Evolutionary conservation across 2,113 vertebrate species (phyloP), one percentile per base, ranked within the genome.

Genomic region (Psephotus haematonotus): DNA sequence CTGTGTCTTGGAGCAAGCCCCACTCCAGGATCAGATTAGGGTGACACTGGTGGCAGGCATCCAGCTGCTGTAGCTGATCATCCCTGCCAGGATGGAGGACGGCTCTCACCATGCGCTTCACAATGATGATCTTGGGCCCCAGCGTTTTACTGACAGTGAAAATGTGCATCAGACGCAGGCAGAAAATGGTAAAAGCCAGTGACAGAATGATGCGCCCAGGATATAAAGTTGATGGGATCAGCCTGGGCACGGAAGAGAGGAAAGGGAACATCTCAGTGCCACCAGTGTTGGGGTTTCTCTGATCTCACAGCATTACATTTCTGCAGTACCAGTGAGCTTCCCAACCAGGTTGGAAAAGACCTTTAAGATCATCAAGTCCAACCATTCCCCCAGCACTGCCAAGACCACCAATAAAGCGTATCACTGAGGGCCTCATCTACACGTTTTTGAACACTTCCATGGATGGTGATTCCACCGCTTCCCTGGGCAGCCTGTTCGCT

Each of bases 101-200:
- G 19, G 13, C 50, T 88, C 98, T 98, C 90, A 99, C 99, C 99
- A 99, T 99, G 88, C 97, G 98, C 96, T 97, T 99, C 95, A 99
- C 98, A 4, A 99, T 99, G 97, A 99, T 99, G 62, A 99, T 99
- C 98, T 99, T 99, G 86, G 99, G 99, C 75, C 99, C 99, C 93
- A 99, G 98, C 0, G 98, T 99, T 96, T 97, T 98, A 62, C 99
- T 99, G 97, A 99, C 97, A 1, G 98, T 99, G 93, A 99, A 99
- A 68, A 99, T 99, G 92, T 99, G 99, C 99, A 99, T 99, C 89
- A 99, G 98, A 17, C 99, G 98, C 52, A 99, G 98, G 91, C 99
- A 99, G 98, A 99, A 99, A 92, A 99, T 98, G 19, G 98, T 99
- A 83, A 99, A 99, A 78, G 99, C 99, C 71, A 99, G 97, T 18